Base-by-base conservation (phyloP, 1,140 invertebrate genomes). In the Adelges cooleyi region DNA sequence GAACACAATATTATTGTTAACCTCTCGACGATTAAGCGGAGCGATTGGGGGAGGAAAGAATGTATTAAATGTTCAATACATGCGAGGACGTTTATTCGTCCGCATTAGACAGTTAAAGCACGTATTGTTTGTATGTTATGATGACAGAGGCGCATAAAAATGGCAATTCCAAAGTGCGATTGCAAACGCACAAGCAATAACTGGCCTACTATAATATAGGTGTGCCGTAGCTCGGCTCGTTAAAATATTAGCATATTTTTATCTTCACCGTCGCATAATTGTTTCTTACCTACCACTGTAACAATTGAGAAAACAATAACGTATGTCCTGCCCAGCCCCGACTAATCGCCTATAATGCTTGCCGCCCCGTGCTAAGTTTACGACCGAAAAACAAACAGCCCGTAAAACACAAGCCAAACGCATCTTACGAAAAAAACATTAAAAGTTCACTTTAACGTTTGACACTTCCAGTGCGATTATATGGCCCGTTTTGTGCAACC, bases 201-300 rank as follows among this genome's bases (percentile, higher is more conserved):
- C 56, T 42, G 42, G 56, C 23, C 56, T 48, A 62, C 33, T 62
- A 48, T 48, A 48, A 25, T n/a, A n/a, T n/a, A n/a, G n/a, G n/a
- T n/a, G n/a, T n/a, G n/a, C 23, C 27, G 42, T 46, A 33, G 38
- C 25, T 62, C 25, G 15, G 42, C 36, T 46, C 17, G 56, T 62
- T 62, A 62, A 62, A 62, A 48, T 62, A 62, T 62, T 62, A 62
- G 56, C 38, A 62, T n/a, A n/a, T n/a, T 62, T 48, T 62, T 62
- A 62, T 62, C 42, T 62, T 20, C 38, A 22, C 13, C 42, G 40
- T 44, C 42, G 56, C 25, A 33, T 62, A 62, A 62, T 62, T 62
- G 56, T 62, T 62, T 62, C 46, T 62, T n/a, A 62, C 56, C 42
- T 62, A 62, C 25, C 23, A 48, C 18, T 20, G 56, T 62, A 62